Evolutionary conservation across 2,888 invertebrate species (phyloP).

Genomic region (Physocephala rufipes): DNA sequence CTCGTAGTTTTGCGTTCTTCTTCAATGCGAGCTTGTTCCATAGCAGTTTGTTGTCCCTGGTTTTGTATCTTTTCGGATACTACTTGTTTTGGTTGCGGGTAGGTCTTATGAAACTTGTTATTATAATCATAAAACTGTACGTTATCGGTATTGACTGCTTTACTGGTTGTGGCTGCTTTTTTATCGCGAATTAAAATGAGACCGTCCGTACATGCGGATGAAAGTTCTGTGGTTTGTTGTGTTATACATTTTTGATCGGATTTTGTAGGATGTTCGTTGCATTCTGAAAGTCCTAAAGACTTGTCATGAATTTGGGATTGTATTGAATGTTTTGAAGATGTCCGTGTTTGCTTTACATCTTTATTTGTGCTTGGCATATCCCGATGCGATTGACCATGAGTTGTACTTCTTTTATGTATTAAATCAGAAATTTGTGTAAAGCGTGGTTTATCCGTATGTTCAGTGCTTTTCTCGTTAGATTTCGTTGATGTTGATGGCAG

Average conservation of each 20-base stretch:
- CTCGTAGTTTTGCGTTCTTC: slow-evolving; percentile 48
- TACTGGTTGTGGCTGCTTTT: slow-evolving; percentile 2
- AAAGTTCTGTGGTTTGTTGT: slow-evolving; percentile 4
- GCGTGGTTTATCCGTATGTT: slow-evolving; percentile 41
- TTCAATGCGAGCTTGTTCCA: slow-evolving; percentile 58
- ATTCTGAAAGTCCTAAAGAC: slow-evolving; percentile 12
- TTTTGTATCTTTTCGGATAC: slow-evolving; percentile 58
- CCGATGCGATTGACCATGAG: not conserved
- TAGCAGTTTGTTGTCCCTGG: slow-evolving; percentile 52
- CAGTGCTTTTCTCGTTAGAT: not conserved
- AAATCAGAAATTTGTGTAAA: slow-evolving; percentile 59
- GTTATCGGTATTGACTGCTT: slow-evolving; percentile 30
- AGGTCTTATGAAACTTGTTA: slow-evolving; percentile 65
- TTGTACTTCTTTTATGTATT: slow-evolving; percentile 42
- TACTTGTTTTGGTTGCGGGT: slow-evolving; percentile 55
- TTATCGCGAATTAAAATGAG: not conserved
- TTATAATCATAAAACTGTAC: slow-evolving; percentile 68
- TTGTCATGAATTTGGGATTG: not conserved
- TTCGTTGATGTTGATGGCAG: not conserved
- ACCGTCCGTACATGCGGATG: slow-evolving; percentile 21
- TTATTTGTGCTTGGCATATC: not conserved
- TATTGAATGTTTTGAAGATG: slow-evolving; percentile 17
- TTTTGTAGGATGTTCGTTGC: not conserved
- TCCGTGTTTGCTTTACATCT: slow-evolving; percentile 24
- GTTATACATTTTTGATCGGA: not conserved